A percentile compares a stretch with the other conserved stretches of the same genome.
Evolutionary conservation across 2,888 invertebrate species (phyloP).

Genomic region (Caenorhabditis uteleia): DNA sequence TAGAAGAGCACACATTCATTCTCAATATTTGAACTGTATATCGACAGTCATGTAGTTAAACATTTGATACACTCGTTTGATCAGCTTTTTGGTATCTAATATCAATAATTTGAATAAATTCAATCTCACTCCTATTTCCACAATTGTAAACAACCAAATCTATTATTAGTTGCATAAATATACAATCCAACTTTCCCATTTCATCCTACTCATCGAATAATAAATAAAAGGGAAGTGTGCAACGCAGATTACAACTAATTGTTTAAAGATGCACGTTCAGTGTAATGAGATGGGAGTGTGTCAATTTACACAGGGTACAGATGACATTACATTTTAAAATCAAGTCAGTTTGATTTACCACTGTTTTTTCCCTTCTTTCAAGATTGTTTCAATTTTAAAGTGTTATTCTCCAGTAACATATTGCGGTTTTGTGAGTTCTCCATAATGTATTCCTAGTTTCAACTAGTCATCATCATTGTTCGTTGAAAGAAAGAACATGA

Average conservation of each 20-base stretch:
- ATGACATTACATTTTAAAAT: no score
- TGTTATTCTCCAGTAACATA: constrained; percentile 7
- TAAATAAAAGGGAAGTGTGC: no score
- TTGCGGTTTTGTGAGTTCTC: neutral
- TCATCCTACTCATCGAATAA: no score
- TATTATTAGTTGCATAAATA: no score
- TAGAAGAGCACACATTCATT: neutral
- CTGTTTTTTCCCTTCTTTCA: neutral
- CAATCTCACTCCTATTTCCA: constrained; percentile 1
- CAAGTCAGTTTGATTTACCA: no score
- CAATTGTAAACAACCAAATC: no score
- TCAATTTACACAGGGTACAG: no score
- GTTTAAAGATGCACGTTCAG: no score
- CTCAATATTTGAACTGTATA: constrained; percentile 23
- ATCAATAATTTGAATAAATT: neutral
- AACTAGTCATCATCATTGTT: no score
- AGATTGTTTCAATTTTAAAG: constrained; percentile 11
- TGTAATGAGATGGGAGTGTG: no score
- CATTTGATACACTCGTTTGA: constrained; percentile 25
- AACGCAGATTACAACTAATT: no score
- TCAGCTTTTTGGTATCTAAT: constrained; percentile 1
- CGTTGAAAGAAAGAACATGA: neutral
- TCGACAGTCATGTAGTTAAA: constrained; percentile 12
- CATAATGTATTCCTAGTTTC: neutral
- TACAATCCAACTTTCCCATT: no score